Percentiles rank a stretch among this genome's conserved stretches.
phyloP scores from a whole-genome alignment of 2,888 invertebrate genomes.

The Agrochola macilenta region DNA sequence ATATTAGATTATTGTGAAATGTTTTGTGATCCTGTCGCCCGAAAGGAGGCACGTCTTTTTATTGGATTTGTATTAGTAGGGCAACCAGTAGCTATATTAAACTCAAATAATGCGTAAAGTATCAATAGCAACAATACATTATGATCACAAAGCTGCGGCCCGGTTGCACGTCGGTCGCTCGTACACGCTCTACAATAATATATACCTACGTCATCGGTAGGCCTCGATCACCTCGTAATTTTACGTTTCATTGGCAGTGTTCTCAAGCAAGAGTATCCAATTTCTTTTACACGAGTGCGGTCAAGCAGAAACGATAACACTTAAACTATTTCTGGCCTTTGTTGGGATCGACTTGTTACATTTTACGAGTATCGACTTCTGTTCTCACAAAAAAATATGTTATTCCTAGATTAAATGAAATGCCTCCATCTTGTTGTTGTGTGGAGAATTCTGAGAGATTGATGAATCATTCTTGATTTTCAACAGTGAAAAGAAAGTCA shows the following conservation, averaged over 20 bases:
- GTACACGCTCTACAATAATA: slow-evolving; percentile 62
- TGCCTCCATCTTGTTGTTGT: slow-evolving; percentile 52
- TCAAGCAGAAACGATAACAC: slow-evolving; percentile 85
- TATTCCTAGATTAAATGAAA: slow-evolving; percentile 68
- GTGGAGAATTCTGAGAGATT: slow-evolving; percentile 55
- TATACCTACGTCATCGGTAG: slow-evolving; percentile 74
- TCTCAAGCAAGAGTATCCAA: slow-evolving; percentile 87
- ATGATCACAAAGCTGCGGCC: slow-evolving; percentile 73
- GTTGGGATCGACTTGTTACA: slow-evolving; percentile 73
- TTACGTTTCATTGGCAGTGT: slow-evolving; percentile 86
- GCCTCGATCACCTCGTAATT: slow-evolving; percentile 83
- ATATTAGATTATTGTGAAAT: slow-evolving; percentile 52
- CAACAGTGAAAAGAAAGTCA: slow-evolving; percentile 75
- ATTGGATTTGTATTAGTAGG: slow-evolving; percentile 59
- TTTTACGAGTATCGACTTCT: slow-evolving; percentile 70
- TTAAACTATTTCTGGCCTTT: slow-evolving; percentile 80
- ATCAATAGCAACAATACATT: slow-evolving; percentile 81
- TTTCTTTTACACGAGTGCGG: slow-evolving; percentile 83
- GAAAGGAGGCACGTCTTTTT: slow-evolving; percentile 50
- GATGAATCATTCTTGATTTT: slow-evolving; percentile 71
- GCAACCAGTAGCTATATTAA: slow-evolving; percentile 75
- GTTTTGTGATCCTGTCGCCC: slow-evolving; percentile 52
- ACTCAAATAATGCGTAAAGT: slow-evolving; percentile 78
- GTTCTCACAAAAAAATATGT: slow-evolving; percentile 65
- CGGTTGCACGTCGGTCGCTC: slow-evolving; percentile 66